phyloP scores from a whole-genome alignment of 2,888 invertebrate genomes.

The Lomographa bimaculata region DNA sequence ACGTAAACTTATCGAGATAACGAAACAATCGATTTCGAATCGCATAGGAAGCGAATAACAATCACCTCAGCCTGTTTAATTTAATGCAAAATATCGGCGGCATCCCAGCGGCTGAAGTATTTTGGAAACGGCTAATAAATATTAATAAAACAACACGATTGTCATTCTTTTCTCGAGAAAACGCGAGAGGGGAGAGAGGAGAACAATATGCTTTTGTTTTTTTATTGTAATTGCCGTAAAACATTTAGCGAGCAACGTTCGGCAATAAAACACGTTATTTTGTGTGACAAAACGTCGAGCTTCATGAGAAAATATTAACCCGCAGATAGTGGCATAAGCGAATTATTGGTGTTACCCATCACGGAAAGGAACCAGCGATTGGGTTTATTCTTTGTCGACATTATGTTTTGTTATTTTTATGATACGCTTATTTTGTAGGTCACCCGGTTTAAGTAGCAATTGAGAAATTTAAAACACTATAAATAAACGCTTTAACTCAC shows the following conservation, averaged over 20 bases:
- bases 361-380: slow-evolving; percentile 53
- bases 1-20: slow-evolving; percentile 23
- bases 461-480: no score
- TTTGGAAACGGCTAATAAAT: slow-evolving; percentile 70
- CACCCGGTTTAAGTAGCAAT: slow-evolving; percentile 17
- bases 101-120: slow-evolving; percentile 58
- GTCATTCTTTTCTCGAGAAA: slow-evolving; percentile 71
- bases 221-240: slow-evolving; percentile 81
- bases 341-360: slow-evolving; percentile 67
- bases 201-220: slow-evolving; percentile 81
- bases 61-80: slow-evolving; percentile 47
- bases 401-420: slow-evolving; percentile 41
- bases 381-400: slow-evolving; percentile 32
- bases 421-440: slow-evolving; percentile 21
- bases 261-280: slow-evolving; percentile 80
- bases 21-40: slow-evolving; percentile 15
- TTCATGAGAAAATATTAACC: slow-evolving; percentile 83
- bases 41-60: slow-evolving; percentile 39
- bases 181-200: slow-evolving; percentile 61
- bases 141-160: slow-evolving; percentile 73
- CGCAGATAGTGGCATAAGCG: slow-evolving; percentile 80
- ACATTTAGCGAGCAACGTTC: slow-evolving; percentile 74
- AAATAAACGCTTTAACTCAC: no score
- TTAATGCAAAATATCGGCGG: slow-evolving; percentile 56
- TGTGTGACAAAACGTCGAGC: slow-evolving; percentile 81